Conservation (phyloP, 2,797 vertebrate species). For the Mycteria americana region DNA sequence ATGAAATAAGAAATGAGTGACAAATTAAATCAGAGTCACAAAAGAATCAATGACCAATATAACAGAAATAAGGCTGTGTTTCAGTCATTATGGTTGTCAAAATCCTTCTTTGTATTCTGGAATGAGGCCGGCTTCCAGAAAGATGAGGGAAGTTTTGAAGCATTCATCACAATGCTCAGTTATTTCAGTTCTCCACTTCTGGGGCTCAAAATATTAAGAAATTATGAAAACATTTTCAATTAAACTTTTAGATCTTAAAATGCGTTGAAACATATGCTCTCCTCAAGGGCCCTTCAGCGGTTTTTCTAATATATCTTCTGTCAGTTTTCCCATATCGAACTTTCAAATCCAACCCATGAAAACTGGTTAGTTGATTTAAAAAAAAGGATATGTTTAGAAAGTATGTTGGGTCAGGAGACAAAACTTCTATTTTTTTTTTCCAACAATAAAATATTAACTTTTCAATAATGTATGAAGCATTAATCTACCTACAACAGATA, state of each 20-base stretch:
- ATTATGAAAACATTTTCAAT: not conserved
- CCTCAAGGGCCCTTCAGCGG: not conserved
- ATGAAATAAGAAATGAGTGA: not conserved
- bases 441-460: not conserved
- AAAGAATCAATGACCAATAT: not conserved
- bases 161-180: not conserved
- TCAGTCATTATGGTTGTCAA: not conserved
- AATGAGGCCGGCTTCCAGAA: not conserved
- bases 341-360: not conserved
- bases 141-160: not conserved
- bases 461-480: not conserved
- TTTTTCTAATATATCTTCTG: not conserved
- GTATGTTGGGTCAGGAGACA: not conserved
- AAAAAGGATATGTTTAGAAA: not conserved
- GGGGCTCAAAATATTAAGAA: not conserved
- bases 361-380: not conserved
- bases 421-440: not conserved
- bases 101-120: not conserved
- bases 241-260: not conserved
- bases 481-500: not conserved
- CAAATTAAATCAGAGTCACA: constrained; percentile 1
- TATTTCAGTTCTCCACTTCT: not conserved
- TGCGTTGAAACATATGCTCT: not conserved
- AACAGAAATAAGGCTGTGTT: not conserved
- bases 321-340: not conserved